Percentiles rank a stretch among this genome's conserved stretches.
Conservation (phyloP, 2,888 invertebrate genomes). For the Neuroscelio doddi region DNA sequence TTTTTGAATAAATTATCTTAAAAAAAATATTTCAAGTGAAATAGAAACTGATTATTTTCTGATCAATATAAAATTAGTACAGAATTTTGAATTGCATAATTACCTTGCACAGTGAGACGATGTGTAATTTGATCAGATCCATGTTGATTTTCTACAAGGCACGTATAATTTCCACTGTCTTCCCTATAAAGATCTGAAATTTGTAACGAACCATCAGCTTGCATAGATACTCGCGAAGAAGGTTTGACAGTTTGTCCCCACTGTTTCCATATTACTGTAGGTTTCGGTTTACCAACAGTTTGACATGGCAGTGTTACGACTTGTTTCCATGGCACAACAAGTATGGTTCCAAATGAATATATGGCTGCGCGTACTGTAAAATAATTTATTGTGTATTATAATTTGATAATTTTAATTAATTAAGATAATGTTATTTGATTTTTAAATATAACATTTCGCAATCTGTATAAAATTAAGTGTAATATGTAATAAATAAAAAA, state of each 20-base stretch:
- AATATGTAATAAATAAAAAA: no score
- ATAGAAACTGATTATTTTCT: no score
- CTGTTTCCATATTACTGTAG: constrained; percentile 85
- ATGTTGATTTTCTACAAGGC: constrained; percentile 87
- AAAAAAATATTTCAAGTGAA: no score
- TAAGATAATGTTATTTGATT: no score
- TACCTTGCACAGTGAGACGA: constrained; percentile 76
- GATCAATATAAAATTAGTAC: neutral
- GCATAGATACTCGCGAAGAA: constrained; percentile 78
- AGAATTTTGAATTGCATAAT: neutral
- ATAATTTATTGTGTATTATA: neutral
- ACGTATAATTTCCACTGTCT: constrained; percentile 93
- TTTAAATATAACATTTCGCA: no score
- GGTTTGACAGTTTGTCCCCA: constrained; percentile 84
- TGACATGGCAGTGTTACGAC: constrained; percentile 87
- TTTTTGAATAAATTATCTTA: no score
- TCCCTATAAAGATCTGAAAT: constrained; percentile 85
- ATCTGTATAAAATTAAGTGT: no score
- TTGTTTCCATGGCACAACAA: constrained; percentile 85
- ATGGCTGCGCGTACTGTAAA: constrained; percentile 70
- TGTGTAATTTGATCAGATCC: constrained; percentile 89
- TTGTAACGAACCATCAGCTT: constrained; percentile 80
- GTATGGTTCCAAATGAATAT: constrained; percentile 69
- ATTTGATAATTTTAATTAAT: no score
- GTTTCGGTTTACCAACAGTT: constrained; percentile 87